Evolutionary conservation across 2,113 vertebrate species (phyloP).

Genomic region (Macquaria ambigua): DNA sequence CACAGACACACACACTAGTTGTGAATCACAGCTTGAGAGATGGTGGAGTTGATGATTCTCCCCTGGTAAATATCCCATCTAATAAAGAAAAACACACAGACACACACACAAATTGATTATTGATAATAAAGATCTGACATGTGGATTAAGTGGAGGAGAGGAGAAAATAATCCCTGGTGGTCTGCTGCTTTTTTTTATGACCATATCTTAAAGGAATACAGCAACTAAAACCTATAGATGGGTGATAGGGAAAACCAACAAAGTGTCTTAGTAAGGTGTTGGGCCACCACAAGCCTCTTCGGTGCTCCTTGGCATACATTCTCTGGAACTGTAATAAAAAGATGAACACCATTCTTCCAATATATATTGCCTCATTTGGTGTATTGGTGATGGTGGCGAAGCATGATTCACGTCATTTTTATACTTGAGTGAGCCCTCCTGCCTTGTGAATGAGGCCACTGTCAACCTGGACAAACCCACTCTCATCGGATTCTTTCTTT

Average conservation of each 20-base stretch:
- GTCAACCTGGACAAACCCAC: background rate
- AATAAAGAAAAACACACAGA: too few species aligned
- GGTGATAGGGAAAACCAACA: background rate
- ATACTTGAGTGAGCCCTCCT: background rate
- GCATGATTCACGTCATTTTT: background rate
- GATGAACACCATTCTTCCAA: background rate
- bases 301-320: background rate
- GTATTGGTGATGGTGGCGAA: background rate
- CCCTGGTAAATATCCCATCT: background rate
- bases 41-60: background rate
- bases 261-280: background rate
- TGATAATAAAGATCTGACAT: slow-evolving; percentile 13
- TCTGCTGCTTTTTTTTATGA: background rate
- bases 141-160: background rate
- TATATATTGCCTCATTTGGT: background rate
- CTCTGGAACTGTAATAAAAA: background rate
- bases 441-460: background rate
- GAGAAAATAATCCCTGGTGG: background rate
- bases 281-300: background rate
- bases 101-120: too few species aligned
- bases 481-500: background rate
- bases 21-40: slow-evolving; percentile 16
- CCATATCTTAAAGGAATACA: background rate
- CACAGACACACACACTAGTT: background rate
- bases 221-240: background rate